Evolutionary conservation across 2,113 vertebrate species (phyloP).

Genomic region (Boleophthalmus pectinirostris): DNA sequence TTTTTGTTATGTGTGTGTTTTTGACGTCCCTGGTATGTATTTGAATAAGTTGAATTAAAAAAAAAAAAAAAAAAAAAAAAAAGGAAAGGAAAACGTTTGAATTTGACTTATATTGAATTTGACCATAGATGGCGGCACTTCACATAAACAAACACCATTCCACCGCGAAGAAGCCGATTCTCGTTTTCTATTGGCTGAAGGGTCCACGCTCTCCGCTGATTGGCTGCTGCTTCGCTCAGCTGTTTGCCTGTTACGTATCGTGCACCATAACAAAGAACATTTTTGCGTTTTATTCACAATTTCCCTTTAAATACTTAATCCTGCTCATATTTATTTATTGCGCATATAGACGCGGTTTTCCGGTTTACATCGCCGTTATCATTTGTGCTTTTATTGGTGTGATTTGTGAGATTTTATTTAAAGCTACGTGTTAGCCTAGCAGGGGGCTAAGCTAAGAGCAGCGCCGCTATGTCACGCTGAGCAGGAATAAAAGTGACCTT

Average conservation of each 20-base stretch:
- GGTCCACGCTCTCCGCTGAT: constrained; percentile 21
- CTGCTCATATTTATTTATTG: background rate
- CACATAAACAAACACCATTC: background rate
- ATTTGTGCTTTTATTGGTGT: background rate
- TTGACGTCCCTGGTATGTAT: too few relatives aligned
- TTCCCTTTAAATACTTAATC: background rate
- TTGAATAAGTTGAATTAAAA: too few relatives aligned
- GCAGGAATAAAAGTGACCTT: constrained; percentile 23
- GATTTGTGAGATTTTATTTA: background rate
- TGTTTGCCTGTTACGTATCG: constrained; percentile 41
- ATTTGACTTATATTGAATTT: too few relatives aligned
- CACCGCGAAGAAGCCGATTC: background rate
- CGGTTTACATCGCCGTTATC: background rate
- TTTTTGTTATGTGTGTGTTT: too few relatives aligned
- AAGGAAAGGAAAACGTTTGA: too few relatives aligned
- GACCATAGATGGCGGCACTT: background rate
- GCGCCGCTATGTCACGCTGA: background rate
- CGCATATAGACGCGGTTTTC: background rate
- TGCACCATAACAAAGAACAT: background rate
- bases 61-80: too few relatives aligned
- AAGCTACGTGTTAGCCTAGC: constrained; percentile 17
- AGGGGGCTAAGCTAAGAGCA: constrained; percentile 2
- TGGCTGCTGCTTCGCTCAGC: constrained; percentile 35
- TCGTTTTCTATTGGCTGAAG: constrained; percentile 47
- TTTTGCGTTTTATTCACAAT: constrained; percentile 1